A percentile compares a stretch with the other conserved stretches of the same genome.
Conservation (phyloP, 2,113 vertebrate genomes). For the Prolemur simus region DNA sequence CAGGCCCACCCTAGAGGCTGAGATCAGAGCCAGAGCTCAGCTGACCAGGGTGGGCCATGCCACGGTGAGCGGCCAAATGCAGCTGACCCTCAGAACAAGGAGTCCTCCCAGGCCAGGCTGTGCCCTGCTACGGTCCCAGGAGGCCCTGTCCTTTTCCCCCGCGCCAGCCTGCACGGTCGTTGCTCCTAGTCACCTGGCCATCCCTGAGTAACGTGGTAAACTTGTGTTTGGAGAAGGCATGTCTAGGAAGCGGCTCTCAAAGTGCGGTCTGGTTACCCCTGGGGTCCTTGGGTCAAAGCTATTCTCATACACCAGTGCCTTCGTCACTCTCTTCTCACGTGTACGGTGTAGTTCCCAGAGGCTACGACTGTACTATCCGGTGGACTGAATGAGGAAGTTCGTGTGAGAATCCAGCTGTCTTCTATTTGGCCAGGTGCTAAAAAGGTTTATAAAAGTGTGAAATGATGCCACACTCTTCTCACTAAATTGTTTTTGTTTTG, state of each 20-base stretch:
- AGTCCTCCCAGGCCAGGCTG: background rate
- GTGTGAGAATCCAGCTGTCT: background rate
- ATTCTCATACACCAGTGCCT: background rate
- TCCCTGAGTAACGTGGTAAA: background rate
- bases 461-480: background rate
- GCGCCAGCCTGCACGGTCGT: background rate
- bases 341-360: fast-evolving
- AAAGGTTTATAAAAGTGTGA: background rate
- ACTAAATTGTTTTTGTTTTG: background rate
- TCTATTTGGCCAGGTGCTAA: background rate
- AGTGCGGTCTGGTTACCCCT: fast-evolving
- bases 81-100: background rate
- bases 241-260: background rate
- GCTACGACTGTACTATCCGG: fast-evolving
- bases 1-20: background rate
- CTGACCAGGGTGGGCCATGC: background rate
- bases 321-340: fast-evolving
- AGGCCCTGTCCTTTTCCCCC: background rate
- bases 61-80: background rate
- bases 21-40: background rate
- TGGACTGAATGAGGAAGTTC: background rate
- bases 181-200: background rate
- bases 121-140: background rate
- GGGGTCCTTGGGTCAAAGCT: fast-evolving
- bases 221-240: background rate